These are phyloP conservation scores for Pristiophorus japonicus DNA, from an alignment of 2,113 vertebrate genomes.

Conservation along the genomic window DNA sequence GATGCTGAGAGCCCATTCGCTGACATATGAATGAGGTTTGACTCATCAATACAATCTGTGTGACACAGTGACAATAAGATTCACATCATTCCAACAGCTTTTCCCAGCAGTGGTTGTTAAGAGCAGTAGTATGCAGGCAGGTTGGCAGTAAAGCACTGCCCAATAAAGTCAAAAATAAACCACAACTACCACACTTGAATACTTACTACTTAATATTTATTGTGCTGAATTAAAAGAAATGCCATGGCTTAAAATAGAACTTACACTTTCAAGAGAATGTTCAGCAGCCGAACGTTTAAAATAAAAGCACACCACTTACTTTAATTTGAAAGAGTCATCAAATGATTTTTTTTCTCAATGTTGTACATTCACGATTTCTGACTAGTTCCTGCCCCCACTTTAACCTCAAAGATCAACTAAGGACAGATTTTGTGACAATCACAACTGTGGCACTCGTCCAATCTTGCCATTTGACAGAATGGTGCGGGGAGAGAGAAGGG, in stretches of 20 bases:
- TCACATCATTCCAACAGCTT: constrained; percentile 9
- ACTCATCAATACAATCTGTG: constrained; percentile 86
- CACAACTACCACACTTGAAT: not conserved
- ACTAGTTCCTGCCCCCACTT: not conserved
- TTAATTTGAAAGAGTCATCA: not conserved
- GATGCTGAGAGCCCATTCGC: constrained; percentile 81
- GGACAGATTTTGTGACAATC: not conserved
- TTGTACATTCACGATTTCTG: not conserved
- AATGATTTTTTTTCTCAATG: not conserved
- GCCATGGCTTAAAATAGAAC: not conserved
- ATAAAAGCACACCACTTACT: not conserved
- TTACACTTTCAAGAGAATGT: not conserved
- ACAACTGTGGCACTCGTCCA: not conserved
- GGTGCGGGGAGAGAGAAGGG: not conserved
- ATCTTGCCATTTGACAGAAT: not conserved
- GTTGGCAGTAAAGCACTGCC: not conserved
- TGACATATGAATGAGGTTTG: constrained; percentile 84
- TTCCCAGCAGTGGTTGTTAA: not conserved
- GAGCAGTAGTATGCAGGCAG: constrained; percentile 39
- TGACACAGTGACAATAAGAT: constrained; percentile 61
- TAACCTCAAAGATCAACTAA: not conserved
- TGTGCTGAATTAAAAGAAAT: not conserved
- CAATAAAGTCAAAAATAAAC: not conserved
- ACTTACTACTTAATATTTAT: not conserved
- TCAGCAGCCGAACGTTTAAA: not conserved